Evolutionary conservation across 1,140 invertebrate species (phyloP).

Genomic region (Trachymyrmex septentrionalis): DNA sequence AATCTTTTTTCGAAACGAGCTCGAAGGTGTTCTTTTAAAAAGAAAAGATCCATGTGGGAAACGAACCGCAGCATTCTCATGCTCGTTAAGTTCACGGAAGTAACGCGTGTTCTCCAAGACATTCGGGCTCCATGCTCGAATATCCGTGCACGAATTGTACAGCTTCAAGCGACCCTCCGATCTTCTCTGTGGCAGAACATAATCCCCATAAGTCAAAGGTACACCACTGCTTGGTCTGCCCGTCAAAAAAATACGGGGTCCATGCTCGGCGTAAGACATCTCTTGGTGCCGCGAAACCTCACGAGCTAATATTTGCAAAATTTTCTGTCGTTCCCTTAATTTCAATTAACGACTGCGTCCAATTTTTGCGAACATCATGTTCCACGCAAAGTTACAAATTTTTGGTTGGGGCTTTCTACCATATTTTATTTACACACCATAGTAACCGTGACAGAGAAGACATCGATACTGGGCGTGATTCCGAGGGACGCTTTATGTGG

Average conservation of each 20-base stretch:
- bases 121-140: slow-evolving; percentile 82
- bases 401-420: slow-evolving; percentile 6
- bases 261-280: slow-evolving; percentile 81
- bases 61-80: slow-evolving; percentile 72
- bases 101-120: slow-evolving; percentile 79
- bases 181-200: slow-evolving; percentile 72
- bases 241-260: slow-evolving; percentile 78
- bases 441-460: slow-evolving; percentile 58
- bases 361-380: slow-evolving; percentile 50
- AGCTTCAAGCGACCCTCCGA: slow-evolving; percentile 81
- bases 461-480: slow-evolving; percentile 8
- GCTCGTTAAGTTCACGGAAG: slow-evolving; percentile 80
- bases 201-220: slow-evolving; percentile 73
- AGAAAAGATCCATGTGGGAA: slow-evolving; percentile 8
- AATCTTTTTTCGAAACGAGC: background rate
- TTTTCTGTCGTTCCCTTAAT: slow-evolving; percentile 9
- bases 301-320: slow-evolving; percentile 4
- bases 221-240: slow-evolving; percentile 57
- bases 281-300: background rate
- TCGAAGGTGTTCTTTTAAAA: background rate
- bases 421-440: slow-evolving; percentile 72
- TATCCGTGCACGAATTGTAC: slow-evolving; percentile 79
- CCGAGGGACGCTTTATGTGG: background rate
- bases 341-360: slow-evolving; percentile 23
- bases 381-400: slow-evolving; percentile 27